Evolutionary conservation across 2,888 invertebrate species (phyloP).

Genomic region (Ellobium chinense): DNA sequence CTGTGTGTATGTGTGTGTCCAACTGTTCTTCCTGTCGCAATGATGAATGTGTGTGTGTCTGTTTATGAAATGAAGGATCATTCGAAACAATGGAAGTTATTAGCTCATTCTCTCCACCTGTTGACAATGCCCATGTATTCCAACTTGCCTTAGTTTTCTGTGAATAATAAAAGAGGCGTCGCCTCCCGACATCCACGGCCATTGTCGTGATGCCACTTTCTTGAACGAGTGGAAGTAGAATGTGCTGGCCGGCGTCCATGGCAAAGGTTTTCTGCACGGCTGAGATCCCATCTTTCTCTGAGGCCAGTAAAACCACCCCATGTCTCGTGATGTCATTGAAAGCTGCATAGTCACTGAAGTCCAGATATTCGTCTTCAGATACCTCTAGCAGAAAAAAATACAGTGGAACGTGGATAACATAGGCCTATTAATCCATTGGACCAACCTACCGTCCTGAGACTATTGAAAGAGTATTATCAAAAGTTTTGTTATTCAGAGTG

Average conservation of each 20-base stretch:
- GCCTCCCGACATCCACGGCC: conserved; percentile 25
- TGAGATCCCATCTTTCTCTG: conserved; percentile 7
- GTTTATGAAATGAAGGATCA: no score
- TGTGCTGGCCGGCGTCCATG: neutral
- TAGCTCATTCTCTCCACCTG: no score
- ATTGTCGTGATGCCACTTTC: conserved; percentile 14
- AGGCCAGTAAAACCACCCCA: conserved; percentile 19
- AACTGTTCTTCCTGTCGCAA: neutral
- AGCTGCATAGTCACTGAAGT: no score
- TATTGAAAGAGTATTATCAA: no score
- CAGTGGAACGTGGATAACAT: no score
- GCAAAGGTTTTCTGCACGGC: conserved; percentile 19
- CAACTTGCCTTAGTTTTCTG: neutral
- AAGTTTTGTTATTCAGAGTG: no score
- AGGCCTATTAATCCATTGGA: no score
- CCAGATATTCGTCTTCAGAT: neutral
- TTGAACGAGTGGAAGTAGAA: neutral
- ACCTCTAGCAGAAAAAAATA: neutral
- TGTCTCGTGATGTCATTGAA: conserved; percentile 7
- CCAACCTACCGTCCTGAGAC: no score
- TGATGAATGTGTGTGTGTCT: no score
- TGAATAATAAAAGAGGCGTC: conserved; percentile 25
- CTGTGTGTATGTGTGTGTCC: neutral
- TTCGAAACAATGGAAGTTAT: no score
- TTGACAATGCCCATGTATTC: neutral